Evolutionary conservation across 2,888 invertebrate species (phyloP), one percentile per base, ranked within the genome.

Genomic region (Caenorhabditis japonica): DNA sequence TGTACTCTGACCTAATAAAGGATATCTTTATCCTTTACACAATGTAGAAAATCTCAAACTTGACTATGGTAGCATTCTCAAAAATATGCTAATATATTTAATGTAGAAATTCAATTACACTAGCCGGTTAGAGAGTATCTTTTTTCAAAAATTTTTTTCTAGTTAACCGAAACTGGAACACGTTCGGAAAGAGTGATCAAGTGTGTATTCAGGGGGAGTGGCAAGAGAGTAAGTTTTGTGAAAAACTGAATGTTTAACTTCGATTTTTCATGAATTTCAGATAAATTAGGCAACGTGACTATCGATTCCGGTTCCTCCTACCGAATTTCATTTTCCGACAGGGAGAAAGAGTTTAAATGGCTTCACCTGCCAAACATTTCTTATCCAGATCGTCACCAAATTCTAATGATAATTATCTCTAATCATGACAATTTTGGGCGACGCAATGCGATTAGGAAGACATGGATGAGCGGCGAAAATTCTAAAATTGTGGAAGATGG

Each of bases 201-300:
- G 47, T 38, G 7, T 62, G 62, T 34, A 62, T 62, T 39, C 62
- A 62, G 23, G 62, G 55, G 17, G 62, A 62, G 27, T 62, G 62
- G 62, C 4, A 38, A 5, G 62, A 38, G 15, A 55, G 62, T 62
- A 23, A 55, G 55, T 53, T 30, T 30, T 30, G 30, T 30, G 30
- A 30, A 30, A 30, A 30, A 30, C 7, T 30, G 30, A 30, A 30
- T 30, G 5, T 30, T 30, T 30, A 30, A 30, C 30, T 30, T 30
- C 30, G 30, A 30, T 30, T 30, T 30, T 7, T 10, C 30, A 10
- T 30, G 30, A 33, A 33, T 51, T 51, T 21, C 36, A 41, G 43
- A 55, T 5, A 2, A 27, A n/a, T 21, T 43, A 10, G 38, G 41
- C n/a, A 38, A 23, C 21, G 21, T 21, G 12, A 30, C 30, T 1